Conservation (phyloP, 2,888 invertebrate species). For the Cataglyphis cursor region DNA sequence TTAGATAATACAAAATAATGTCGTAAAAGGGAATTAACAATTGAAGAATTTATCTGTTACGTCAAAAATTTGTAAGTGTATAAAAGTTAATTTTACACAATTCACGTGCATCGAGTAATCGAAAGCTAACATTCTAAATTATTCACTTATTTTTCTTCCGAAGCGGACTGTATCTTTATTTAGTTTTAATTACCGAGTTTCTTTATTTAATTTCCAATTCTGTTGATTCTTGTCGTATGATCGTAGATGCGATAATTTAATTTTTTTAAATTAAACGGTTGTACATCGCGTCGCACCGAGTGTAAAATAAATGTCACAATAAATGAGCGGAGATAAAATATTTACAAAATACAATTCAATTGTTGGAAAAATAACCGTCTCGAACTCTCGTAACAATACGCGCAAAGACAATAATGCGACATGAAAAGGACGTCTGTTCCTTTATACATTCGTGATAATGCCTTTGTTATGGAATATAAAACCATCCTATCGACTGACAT, state of each 20-base stretch:
- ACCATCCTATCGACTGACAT: neutral
- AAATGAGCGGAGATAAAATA: slow-evolving; percentile 32
- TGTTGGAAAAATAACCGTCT: slow-evolving; percentile 41
- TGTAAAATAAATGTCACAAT: slow-evolving; percentile 35
- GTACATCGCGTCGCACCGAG: slow-evolving; percentile 9
- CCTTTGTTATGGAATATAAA: neutral
- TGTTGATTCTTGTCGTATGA: neutral
- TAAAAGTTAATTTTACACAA: neutral
- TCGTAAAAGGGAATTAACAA: neutral
- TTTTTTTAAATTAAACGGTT: slow-evolving; percentile 24
- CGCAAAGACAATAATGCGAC: slow-evolving; percentile 25
- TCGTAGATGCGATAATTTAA: neutral
- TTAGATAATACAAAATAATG: neutral
- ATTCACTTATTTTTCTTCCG: neutral
- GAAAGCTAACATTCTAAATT: slow-evolving; percentile 31
- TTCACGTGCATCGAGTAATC: neutral
- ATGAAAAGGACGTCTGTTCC: slow-evolving; percentile 35
- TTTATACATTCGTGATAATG: slow-evolving; percentile 20
- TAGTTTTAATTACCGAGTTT: slow-evolving; percentile 31
- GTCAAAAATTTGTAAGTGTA: neutral
- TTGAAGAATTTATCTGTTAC: neutral
- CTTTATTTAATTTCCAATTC: slow-evolving; percentile 25
- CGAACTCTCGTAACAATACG: slow-evolving; percentile 3
- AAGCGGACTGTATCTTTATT: neutral
- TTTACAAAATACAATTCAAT: slow-evolving; percentile 40